These are phyloP conservation scores for Chlorops oryzae DNA, from an alignment of 1,140 invertebrate species.

Conservation along the genomic window DNA sequence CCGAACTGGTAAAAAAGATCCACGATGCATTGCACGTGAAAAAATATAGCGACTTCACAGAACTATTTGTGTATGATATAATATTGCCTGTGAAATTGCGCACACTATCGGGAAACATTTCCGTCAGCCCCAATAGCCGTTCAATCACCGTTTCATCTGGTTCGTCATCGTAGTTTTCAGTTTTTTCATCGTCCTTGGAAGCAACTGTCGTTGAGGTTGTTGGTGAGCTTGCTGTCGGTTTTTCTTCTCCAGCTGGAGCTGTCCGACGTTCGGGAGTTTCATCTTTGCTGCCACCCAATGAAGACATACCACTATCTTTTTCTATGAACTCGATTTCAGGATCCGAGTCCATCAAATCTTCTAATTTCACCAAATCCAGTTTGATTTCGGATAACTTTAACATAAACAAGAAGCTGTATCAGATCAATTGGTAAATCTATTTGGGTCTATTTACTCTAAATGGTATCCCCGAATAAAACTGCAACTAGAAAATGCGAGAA, in stretches of 20 bases:
- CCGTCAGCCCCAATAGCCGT: conserved; percentile 78
- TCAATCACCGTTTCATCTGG: conserved; percentile 81
- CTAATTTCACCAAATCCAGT: conserved; percentile 47
- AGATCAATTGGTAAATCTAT: too few species aligned
- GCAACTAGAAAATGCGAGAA: too few species aligned
- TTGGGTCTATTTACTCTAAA: too few species aligned
- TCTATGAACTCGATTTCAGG: conserved; percentile 48
- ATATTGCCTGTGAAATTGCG: conserved; percentile 60
- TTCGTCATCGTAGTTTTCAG: too few species aligned
- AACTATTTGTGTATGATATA: conserved; percentile 45
- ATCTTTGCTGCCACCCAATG: conserved; percentile 58
- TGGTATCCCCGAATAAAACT: too few species aligned
- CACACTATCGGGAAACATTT: conserved; percentile 88
- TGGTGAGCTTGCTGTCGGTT: too few species aligned
- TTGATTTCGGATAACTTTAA: too few species aligned
- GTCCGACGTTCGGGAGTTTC: conserved; percentile 58
- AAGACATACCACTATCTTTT: conserved; percentile 60
- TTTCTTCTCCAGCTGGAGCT: too few species aligned
- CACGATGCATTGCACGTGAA: conserved; percentile 76
- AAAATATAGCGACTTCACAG: conserved; percentile 62
- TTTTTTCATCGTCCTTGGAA: conserved; percentile 25
- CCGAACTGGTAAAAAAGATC: conserved; percentile 83
- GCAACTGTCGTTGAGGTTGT: too few species aligned
- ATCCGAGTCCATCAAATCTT: conserved; percentile 49
- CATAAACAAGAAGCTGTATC: too few species aligned